Base-by-base conservation (phyloP, 2,888 invertebrate genomes). In the Alloplasta piceator region DNA sequence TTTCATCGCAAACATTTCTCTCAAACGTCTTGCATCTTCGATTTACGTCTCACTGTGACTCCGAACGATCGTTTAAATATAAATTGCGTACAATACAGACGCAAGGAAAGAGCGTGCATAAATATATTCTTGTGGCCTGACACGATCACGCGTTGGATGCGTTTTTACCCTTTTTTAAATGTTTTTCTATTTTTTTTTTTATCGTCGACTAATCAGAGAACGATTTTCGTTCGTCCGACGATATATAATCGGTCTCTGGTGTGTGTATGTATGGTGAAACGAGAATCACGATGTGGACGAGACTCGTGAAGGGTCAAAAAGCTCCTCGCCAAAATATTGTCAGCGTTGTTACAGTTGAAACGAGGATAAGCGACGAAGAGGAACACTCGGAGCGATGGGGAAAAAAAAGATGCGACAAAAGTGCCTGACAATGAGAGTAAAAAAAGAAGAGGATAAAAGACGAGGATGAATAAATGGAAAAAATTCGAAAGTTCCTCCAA, bases 11-110 rank as follows among this genome's bases (percentile, higher is more conserved):
- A 26, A 26, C 26, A 26, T 26, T 26, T 26, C 3, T 26, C 26
- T 26, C 26, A 26, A 10, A 43, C 63, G 12, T 14, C 83, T 82
- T 86, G 86, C 84, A 85, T 87, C 85, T 82, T 82, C 87, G 88
- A 88, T 87, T 88, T 86, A 87, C 85, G 84, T 82, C n/a, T 82
- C 85, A 87, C 87, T 87, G 87, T 88, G 80, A 83, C 76, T 83
- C 77, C 77, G 85, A 88, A 85, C 83, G 83, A 83, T 76, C 79
- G 83, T 81, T 84, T 84, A 85, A 85, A 85, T 85, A 82, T 84
- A 78, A 64, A 81, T 12, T 16, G 72, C 50, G 26, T 38, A 56
- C 63, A 50, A 55, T 66, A 61, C 55, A 71, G 46, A 66, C 10
- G 63, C 48, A 16, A 67, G 52, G 50, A 48, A 55, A 60, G 41